These are phyloP conservation scores for Tachystola acroxantha DNA, from an alignment of 2,888 invertebrate genomes.

Conservation along the genomic window DNA sequence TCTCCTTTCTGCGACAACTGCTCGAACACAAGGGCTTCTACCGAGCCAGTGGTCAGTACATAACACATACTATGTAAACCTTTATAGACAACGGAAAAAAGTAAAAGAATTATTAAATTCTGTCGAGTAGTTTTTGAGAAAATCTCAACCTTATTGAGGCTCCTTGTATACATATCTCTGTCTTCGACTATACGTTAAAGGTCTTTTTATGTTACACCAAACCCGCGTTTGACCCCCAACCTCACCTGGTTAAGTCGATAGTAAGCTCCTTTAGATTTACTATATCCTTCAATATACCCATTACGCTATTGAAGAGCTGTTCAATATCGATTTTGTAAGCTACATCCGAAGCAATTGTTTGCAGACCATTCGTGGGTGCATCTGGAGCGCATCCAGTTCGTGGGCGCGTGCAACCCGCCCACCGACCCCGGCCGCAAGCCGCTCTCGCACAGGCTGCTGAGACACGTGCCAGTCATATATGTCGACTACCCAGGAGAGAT, in stretches of 20 bases:
- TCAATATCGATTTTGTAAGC: too few relatives aligned
- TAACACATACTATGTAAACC: not conserved
- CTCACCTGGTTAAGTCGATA: too few relatives aligned
- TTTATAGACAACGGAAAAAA: not conserved
- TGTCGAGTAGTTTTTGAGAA: too few relatives aligned
- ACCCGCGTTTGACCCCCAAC: too few relatives aligned
- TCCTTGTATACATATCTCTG: too few relatives aligned
- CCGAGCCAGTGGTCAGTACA: constrained; percentile 81
- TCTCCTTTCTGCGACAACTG: constrained; percentile 97
- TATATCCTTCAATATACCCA: too few relatives aligned
- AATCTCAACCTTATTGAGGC: too few relatives aligned
- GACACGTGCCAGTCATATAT: constrained; percentile 99
- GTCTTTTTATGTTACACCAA: too few relatives aligned
- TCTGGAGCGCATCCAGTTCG: constrained; percentile 98
- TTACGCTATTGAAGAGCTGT: too few relatives aligned
- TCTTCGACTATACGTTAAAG: not conserved
- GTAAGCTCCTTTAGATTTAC: too few relatives aligned
- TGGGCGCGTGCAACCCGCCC: constrained; percentile 99
- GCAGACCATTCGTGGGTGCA: constrained; percentile 97
- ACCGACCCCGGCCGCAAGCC: constrained; percentile 99
- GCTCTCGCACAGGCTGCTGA: constrained; percentile 89
- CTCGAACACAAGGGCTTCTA: constrained; percentile 97
- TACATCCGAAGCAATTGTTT: not conserved
- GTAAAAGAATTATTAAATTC: too few relatives aligned
- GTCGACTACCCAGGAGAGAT: constrained; percentile 99